Evolutionary conservation across 2,888 invertebrate species (phyloP), one percentile per base, ranked within the genome.

Genomic region (Cheilosia soror): DNA sequence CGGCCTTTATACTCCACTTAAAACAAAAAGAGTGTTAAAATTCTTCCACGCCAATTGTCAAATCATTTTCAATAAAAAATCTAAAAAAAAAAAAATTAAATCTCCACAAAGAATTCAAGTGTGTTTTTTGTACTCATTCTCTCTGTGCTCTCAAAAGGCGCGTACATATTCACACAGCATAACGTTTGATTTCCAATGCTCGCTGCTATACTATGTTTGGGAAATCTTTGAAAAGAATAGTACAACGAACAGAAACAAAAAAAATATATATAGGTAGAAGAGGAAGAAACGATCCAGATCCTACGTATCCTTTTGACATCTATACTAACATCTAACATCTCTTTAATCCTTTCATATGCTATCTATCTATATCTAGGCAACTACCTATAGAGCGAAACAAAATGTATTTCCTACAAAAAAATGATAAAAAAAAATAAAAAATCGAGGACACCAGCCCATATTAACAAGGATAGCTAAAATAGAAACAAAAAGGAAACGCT

Each of bases 381-480:
- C 15, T 15, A 42, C 42, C 42, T 49, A 25, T 27, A 51, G 27
- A 51, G 15, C 15, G 15, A 44, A 20, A 44, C 44, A 44, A 51
- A 51, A 25, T 9, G 51, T 27, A 7, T 11, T 27, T 9, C 25
- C 13, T 51, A 9, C 2, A 33, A 7, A 7, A 33, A 6, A 31
- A 31, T 1, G 2, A 20, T 20, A 20, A 20, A 33, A 37, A 51
- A 20, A 58, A 20, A n/a, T n/a, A 9, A 53, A 68, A 37, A 71
- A 82, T 72, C 71, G 71, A 77, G 82, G 77, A 77, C 82, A 68
- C 29, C 77, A 73, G 42, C 11, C 71, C 73, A 73, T 62, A 80
- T 80, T 75, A 80, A 80, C 62, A 81, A 75, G 66, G 40, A 66
- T 40, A 63, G 9, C 11, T 25, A 4, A 11, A 51, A 51, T 13